Base-by-base conservation (phyloP, 2,113 vertebrate genomes). In the Brachyhypopomus occidentalis region DNA sequence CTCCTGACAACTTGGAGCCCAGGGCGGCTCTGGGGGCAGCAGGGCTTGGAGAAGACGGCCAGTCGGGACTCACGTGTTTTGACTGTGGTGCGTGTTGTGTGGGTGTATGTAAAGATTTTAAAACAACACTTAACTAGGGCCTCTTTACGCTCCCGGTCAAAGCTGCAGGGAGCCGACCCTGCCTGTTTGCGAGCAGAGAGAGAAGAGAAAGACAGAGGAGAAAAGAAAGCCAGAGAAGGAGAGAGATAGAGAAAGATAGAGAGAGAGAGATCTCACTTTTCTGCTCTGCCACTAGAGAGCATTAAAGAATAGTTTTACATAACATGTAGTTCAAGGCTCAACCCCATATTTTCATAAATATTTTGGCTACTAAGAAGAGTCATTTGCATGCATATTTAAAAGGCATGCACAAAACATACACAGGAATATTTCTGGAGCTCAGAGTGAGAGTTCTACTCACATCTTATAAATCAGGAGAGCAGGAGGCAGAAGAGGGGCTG, bases 251-350 rank as follows among this genome's bases (percentile, higher is more conserved):
- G 27, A 19, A 30, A 63, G 60, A 22, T 22, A 25, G 60, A 63
- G 19, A 41, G 36, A 41, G 36, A 41, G 2, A 41, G 34, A n/a
- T 41, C 66, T 41, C 30, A 1, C 30, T 70, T 70, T 38, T 41
- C 36, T 41, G 12, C n/a, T 20, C 36, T 70, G 34, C 34, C 66
- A 41, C 66, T 70, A 41, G 66, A 38, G 66, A 41, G 66, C 36
- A 66, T 12, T 16, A 64, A 64, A 64, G 30, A 70, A 19, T 7
- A 70, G 66, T 41, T 70, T 70, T 70, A 70, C 66, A 70, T 70
- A 70, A 70, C 9, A 16, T 6, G 17, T n/a, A 11, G 34, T 41
- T 34, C 66, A 41, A 41, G 66, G 38, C 66, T 41, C 36, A 20
- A n/a, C 20, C 19, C 36, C 66, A 70, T 12, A 19, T n/a, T 4